Conservation (phyloP, 2,888 invertebrate genomes). For the Neoscelio sp. region DNA sequence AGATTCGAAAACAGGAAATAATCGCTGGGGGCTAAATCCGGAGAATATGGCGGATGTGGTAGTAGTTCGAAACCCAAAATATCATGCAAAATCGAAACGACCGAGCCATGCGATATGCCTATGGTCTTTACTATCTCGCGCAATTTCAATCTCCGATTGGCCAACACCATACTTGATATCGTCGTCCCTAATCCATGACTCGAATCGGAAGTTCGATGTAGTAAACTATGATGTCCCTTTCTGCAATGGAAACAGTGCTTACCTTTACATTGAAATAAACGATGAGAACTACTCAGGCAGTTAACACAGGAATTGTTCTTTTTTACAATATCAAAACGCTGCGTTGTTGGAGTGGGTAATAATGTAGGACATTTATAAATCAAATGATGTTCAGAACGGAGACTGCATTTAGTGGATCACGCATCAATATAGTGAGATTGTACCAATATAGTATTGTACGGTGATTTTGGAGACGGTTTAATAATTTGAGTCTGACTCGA, state of each 20-base stretch:
- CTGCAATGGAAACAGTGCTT: neutral
- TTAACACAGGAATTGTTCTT: neutral
- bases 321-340: conserved; percentile 5
- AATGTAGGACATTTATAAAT: neutral
- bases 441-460: neutral
- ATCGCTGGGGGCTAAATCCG: no score
- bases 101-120: no score
- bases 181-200: no score
- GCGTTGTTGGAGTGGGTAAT: neutral
- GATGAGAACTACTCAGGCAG: neutral
- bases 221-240: neutral
- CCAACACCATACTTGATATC: neutral
- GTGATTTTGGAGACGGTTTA: neutral
- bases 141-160: no score
- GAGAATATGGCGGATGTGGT: no score
- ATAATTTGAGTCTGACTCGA: neutral
- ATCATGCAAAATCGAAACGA: no score
- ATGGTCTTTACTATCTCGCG: no score
- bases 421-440: neutral
- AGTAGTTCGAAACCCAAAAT: no score
- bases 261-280: neutral
- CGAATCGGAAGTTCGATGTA: no score
- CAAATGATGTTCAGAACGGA: neutral
- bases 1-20: no score
- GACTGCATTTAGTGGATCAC: no score